Evolutionary conservation across 2,888 invertebrate species (phyloP).

Genomic region (Spilarctia lutea): DNA sequence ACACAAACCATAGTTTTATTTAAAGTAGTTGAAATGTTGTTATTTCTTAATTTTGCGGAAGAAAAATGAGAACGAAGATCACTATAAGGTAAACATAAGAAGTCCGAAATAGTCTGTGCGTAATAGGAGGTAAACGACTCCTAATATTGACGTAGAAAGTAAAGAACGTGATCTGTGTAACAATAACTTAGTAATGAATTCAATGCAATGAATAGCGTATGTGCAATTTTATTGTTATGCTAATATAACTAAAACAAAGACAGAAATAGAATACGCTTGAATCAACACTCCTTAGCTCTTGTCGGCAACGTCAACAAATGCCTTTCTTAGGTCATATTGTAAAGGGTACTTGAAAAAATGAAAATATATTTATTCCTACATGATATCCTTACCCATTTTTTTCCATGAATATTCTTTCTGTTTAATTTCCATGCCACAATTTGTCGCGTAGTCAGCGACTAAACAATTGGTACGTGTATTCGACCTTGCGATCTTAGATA

Average conservation of each 20-base stretch:
- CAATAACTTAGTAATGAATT: conserved; percentile 10
- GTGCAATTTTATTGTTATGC: conserved; percentile 7
- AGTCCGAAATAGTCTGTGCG: not conserved
- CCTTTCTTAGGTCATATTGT: not conserved
- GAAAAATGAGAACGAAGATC: not conserved
- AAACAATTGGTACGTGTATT: not conserved
- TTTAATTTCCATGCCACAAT: not conserved
- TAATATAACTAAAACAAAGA: conserved; percentile 2
- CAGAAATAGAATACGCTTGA: not conserved
- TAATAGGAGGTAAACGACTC: conserved; percentile 3
- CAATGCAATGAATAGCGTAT: conserved; percentile 7
- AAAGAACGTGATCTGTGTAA: conserved; percentile 13
- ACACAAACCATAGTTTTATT: conserved; percentile 8
- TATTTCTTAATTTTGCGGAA: not conserved
- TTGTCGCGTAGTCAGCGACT: not conserved
- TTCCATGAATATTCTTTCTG: not conserved
- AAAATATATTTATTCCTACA: not conserved
- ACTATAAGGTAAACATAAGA: conserved; percentile 5
- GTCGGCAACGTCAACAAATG: not conserved
- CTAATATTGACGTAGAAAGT: conserved; percentile 13
- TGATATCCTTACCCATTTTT: not conserved
- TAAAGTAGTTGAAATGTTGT: not conserved
- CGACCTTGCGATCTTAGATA: not conserved
- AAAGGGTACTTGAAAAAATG: not conserved
- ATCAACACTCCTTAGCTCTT: not conserved